These are phyloP conservation scores for Strix aluco DNA, from an alignment of 2,113 vertebrate genomes.

Conservation along the genomic window DNA sequence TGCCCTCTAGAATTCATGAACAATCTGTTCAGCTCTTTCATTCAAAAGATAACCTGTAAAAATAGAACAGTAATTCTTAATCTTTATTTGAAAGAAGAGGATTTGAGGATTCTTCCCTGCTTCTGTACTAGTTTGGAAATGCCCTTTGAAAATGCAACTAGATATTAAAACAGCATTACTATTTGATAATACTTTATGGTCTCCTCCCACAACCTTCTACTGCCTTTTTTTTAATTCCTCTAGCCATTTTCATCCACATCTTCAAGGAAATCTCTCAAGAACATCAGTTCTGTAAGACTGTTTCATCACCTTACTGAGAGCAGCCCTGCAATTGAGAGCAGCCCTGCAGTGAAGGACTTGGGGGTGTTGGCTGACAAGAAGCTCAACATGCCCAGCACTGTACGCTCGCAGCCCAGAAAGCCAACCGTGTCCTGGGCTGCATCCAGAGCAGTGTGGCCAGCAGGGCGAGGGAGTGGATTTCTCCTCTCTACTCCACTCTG, in stretches of 20 bases:
- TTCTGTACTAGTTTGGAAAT: neutral
- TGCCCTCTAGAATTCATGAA: constrained; percentile 46
- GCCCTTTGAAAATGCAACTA: neutral
- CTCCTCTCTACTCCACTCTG: no score
- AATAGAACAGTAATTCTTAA: constrained; percentile 45
- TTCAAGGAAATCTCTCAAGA: neutral
- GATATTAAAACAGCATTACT: neutral
- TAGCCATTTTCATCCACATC: neutral
- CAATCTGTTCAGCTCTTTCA: constrained; percentile 55
- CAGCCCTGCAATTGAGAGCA: no score
- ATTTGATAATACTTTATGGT: neutral
- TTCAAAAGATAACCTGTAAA: constrained; percentile 56
- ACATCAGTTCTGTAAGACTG: neutral
- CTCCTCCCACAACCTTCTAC: neutral
- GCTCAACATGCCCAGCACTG: no score
- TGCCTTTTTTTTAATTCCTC: neutral
- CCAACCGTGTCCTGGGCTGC: no score
- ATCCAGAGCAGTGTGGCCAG: no score
- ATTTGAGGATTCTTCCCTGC: neutral
- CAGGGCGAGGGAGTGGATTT: no score
- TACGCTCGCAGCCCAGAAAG: no score
- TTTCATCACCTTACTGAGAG: neutral
- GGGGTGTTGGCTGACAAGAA: no score
- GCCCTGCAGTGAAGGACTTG: no score
- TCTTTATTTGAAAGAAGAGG: neutral